Evolutionary conservation across 2,888 invertebrate genomes (phyloP), one percentile per base, ranked within the genome.

Genomic region (Deilephila elpenor): DNA sequence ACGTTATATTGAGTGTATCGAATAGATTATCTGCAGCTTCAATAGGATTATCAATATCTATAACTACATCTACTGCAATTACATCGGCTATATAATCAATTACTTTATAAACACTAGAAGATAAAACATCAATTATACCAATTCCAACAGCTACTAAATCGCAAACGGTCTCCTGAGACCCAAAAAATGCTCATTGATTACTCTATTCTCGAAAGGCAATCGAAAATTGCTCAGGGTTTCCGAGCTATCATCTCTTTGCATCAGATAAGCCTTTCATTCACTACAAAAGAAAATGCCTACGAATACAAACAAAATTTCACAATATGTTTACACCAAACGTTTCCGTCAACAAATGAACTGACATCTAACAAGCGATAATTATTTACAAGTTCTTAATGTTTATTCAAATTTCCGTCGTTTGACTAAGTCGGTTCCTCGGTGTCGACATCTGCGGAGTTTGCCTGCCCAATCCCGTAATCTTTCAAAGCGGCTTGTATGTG

Each of bases 401-500:
- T 37, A 59, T 19, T 34, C 56, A n/a, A 1, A 71, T 44, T 4
- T 17, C 59, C 44, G 14, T 17, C 44, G 32, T 34, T 75, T 73
- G 73, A 87, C 86, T 93, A 92, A 84, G 91, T 92, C 3, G 88
- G 87, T 64, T 91, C 92, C 76, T 92, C 93, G n/a, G 80, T 85
- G 44, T 88, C 86, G 29, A 89, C 90, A 17, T 83, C 87, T 25
- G 67, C 44, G 0, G 67, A 14, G 4, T 92, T 93, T 70, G 89
- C 89, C 85, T 93, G 92, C 61, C 94, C 95, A 78, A 96, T 95
- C 60, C 95, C 96, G 82, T 96, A 95, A 81, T 96, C 96, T 84
- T 92, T 94, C 76, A 97, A 87, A 4, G 97, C 97, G 71, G 95
- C 95, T 77, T 96, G 95, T 90, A 97, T 96, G 87, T 97, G 97